phyloP scores from a whole-genome alignment of 1,140 invertebrate genomes.

The Xylocopa sonorina region DNA sequence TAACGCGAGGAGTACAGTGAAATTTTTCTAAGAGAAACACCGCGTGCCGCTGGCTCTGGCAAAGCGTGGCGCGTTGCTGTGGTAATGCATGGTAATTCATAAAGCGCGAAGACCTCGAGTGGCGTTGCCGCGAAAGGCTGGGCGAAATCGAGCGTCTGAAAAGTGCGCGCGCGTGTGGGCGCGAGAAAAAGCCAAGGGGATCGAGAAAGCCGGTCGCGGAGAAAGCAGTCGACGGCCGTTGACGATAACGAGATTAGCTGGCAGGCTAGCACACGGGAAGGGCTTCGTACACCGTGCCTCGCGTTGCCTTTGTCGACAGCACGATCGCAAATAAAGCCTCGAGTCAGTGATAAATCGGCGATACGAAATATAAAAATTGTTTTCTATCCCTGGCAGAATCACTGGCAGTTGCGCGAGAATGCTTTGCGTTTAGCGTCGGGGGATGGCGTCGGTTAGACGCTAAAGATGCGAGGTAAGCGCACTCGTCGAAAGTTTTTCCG shows the following conservation, averaged over 20 bases:
- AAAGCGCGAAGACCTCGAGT: constrained; percentile 33
- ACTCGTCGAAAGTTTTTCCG: too few relatives aligned
- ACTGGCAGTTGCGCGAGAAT: too few relatives aligned
- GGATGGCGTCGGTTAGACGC: too few relatives aligned
- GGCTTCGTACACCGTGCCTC: constrained; percentile 54
- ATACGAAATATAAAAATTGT: constrained; percentile 39
- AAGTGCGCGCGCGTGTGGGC: constrained; percentile 35
- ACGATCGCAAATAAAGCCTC: constrained; percentile 53
- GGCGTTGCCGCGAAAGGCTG: constrained; percentile 31
- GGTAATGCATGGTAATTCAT: constrained; percentile 38
- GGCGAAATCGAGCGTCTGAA: constrained; percentile 42
- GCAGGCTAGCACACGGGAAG: constrained; percentile 49
- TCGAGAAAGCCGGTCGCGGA: constrained; percentile 24
- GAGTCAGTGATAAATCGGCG: constrained; percentile 48
- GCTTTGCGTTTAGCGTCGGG: too few relatives aligned
- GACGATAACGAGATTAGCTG: constrained; percentile 70
- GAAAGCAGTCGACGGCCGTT: constrained; percentile 60
- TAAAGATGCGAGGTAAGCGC: too few relatives aligned
- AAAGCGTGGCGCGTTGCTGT: neutral
- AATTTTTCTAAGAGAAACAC: neutral
- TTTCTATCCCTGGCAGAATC: too few relatives aligned
- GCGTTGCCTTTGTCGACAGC: constrained; percentile 1
- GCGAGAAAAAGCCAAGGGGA: constrained; percentile 23
- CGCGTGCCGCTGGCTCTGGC: neutral
- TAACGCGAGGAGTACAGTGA: neutral